Conservation (phyloP, 2,113 vertebrate species). For the Tragulus kanchil region DNA sequence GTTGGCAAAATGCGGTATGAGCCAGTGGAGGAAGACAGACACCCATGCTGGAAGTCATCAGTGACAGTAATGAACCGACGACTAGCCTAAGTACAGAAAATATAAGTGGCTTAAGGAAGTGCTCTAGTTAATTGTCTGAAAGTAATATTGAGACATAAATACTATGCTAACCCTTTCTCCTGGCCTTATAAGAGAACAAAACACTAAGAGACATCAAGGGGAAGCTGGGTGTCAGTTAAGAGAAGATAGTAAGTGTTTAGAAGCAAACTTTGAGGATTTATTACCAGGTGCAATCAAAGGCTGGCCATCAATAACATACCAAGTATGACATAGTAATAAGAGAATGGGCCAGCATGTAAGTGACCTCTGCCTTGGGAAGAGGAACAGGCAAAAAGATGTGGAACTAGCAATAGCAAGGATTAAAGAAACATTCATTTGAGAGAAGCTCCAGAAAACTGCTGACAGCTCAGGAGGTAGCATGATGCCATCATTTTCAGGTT, state of each 20-base stretch:
- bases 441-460: neutral
- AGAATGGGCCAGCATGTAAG: neutral
- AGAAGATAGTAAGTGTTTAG: constrained; percentile 10
- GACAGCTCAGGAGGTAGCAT: neutral
- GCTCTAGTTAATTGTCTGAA: neutral
- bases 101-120: neutral
- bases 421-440: neutral
- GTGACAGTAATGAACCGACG: neutral
- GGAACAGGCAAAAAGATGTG: neutral
- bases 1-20: neutral
- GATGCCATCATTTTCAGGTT: neutral
- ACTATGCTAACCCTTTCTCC: neutral
- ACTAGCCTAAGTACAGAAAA: neutral
- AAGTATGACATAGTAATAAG: neutral
- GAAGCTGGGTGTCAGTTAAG: neutral
- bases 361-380: neutral
- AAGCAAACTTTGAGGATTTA: constrained; percentile 27
- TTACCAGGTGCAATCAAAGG: neutral
- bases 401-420: neutral
- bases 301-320: neutral
- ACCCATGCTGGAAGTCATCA: neutral
- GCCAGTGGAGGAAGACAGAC: neutral
- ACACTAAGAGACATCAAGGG: neutral
- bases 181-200: neutral
- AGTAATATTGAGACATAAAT: neutral